Evolutionary conservation across 2,888 invertebrate species (phyloP).

Genomic region (Sminthurinus aureus): DNA sequence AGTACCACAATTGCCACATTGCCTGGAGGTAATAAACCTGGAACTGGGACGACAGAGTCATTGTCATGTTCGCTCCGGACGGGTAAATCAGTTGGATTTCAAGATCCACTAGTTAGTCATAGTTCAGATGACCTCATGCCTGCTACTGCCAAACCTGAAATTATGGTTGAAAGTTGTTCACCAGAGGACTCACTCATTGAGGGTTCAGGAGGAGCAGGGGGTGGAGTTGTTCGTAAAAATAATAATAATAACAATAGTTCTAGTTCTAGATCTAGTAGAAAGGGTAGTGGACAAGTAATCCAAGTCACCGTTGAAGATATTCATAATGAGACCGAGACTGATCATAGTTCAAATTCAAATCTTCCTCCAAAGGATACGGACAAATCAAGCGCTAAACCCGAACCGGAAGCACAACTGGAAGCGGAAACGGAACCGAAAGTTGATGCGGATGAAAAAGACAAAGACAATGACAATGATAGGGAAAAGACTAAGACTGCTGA

Average conservation of each 20-base stretch:
- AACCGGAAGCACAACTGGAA: too few relatives aligned
- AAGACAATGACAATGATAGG: neutral
- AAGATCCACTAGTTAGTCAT: constrained; percentile 54
- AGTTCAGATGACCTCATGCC: constrained; percentile 24
- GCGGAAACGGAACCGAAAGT: neutral
- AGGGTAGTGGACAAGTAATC: too few relatives aligned
- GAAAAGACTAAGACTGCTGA: neutral
- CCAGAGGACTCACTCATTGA: constrained; percentile 54
- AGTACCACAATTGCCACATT: neutral
- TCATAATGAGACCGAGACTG: constrained; percentile 18
- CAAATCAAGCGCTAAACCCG: too few relatives aligned
- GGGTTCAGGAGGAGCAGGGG: neutral
- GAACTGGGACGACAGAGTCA: constrained; percentile 11
- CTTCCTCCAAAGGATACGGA: too few relatives aligned
- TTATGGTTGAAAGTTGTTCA: constrained; percentile 59
- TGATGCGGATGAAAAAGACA: neutral
- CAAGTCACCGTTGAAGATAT: constrained; percentile 19
- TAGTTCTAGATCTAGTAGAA: too few relatives aligned
- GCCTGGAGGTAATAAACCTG: neutral
- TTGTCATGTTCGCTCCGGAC: neutral
- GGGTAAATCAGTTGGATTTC: constrained; percentile 55
- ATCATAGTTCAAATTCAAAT: constrained; percentile 38
- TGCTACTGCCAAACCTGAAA: constrained; percentile 52
- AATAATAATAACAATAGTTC: too few relatives aligned
- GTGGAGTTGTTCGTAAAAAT: neutral